phyloP scores from a whole-genome alignment of 2,113 vertebrate genomes.

The Butorides virescens region DNA sequence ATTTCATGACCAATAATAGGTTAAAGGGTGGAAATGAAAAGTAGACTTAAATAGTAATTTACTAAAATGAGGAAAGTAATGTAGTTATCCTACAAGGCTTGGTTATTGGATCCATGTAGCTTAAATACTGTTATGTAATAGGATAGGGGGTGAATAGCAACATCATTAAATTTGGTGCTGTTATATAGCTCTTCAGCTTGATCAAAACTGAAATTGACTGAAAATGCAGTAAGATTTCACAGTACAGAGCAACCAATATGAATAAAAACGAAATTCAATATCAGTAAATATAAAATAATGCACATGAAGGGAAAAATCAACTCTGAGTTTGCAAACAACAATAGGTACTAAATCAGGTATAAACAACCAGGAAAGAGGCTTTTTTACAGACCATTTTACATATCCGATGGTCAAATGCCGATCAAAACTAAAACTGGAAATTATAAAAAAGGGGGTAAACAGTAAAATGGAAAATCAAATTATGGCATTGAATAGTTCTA shows the following conservation, averaged over 20 bases:
- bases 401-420: background rate
- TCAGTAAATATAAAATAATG: background rate
- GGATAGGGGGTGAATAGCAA: background rate
- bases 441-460: background rate
- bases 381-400: background rate
- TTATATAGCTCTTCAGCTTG: background rate
- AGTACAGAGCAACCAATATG: background rate
- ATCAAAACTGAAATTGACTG: background rate
- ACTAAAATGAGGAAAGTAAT: background rate
- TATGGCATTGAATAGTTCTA: background rate
- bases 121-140: background rate
- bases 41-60: background rate
- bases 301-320: background rate
- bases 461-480: background rate
- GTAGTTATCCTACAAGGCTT: background rate
- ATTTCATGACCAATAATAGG: background rate
- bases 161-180: background rate
- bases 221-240: background rate
- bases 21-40: background rate
- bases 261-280: background rate
- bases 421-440: background rate
- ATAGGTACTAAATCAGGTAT: background rate
- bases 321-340: background rate
- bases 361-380: accelerated
- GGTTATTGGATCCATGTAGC: background rate